Percentiles rank a stretch among this genome's conserved stretches.
Evolutionary conservation across 1,140 invertebrate genomes (phyloP).

Genomic region (Tribolium madens): DNA sequence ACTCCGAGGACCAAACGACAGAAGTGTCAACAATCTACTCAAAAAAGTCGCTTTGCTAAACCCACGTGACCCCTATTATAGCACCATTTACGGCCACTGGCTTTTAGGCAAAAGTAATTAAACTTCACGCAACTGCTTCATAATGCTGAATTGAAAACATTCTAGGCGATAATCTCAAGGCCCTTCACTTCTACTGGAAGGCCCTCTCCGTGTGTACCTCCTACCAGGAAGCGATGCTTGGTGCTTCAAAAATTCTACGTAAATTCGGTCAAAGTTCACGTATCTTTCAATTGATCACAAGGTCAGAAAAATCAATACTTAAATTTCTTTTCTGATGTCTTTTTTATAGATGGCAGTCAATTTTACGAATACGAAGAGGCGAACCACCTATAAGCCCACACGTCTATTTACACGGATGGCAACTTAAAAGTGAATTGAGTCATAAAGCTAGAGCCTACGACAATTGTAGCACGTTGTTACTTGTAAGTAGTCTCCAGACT

Average conservation of each 20-base stretch:
- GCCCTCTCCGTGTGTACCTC: constrained; percentile 69
- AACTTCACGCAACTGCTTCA: no score
- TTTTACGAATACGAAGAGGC: constrained; percentile 56
- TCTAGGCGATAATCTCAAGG: constrained; percentile 67
- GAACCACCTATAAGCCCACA: constrained; percentile 55
- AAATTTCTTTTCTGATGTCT: background rate
- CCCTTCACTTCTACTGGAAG: constrained; percentile 72
- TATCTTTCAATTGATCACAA: constrained; percentile 74
- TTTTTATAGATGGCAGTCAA: constrained; percentile 60
- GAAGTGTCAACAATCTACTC: constrained; percentile 68
- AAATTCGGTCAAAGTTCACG: constrained; percentile 73
- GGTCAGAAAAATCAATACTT: constrained; percentile 64
- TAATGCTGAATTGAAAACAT: no score
- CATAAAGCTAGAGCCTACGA: constrained; percentile 62
- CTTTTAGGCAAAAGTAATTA: constrained; percentile 72
- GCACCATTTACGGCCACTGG: constrained; percentile 77
- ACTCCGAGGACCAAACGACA: constrained; percentile 68
- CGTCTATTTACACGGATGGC: constrained; percentile 63
- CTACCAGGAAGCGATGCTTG: constrained; percentile 70
- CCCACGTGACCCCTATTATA: constrained; percentile 76
- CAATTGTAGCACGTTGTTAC: constrained; percentile 45
- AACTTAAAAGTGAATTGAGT: constrained; percentile 62
- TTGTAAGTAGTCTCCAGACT: constrained; percentile 48
- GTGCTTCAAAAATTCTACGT: constrained; percentile 71
- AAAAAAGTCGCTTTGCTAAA: constrained; percentile 73